A percentile compares a stretch with the other conserved stretches of the same genome.
phyloP scores from a whole-genome alignment of 2,888 invertebrate genomes.

The Embidobia sp. region DNA sequence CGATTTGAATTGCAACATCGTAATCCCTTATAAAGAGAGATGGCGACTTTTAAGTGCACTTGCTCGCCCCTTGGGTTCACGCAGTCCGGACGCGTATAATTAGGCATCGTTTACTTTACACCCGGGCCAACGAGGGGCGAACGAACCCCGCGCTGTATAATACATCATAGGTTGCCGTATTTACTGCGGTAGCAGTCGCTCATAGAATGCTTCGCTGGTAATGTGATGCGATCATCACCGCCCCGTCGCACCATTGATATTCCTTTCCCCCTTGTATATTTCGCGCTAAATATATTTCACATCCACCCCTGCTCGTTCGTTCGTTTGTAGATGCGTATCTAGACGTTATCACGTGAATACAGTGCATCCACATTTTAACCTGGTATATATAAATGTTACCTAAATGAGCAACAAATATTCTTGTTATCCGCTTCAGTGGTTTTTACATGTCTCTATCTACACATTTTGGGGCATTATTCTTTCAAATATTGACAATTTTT shows the following conservation, averaged over 20 bases:
- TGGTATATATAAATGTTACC: neutral
- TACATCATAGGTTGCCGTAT: slow-evolving; percentile 57
- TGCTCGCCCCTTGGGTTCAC: slow-evolving; percentile 70
- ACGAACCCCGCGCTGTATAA: slow-evolving; percentile 47
- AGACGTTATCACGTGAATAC: slow-evolving; percentile 27
- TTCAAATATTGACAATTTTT: too few relatives aligned
- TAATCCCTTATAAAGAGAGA: slow-evolving; percentile 73
- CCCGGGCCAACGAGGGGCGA: slow-evolving; percentile 72
- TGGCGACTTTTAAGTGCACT: slow-evolving; percentile 74
- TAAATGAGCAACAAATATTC: slow-evolving; percentile 45
- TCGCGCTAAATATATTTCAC: slow-evolving; percentile 65
- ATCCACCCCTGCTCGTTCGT: slow-evolving; percentile 25
- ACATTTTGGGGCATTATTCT: too few relatives aligned
- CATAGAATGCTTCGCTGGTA: slow-evolving; percentile 79
- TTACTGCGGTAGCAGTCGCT: slow-evolving; percentile 74
- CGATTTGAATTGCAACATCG: slow-evolving; percentile 75
- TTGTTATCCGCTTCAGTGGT: slow-evolving; percentile 30
- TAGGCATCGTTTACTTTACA: slow-evolving; percentile 81
- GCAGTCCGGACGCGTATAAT: slow-evolving; percentile 78
- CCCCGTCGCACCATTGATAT: slow-evolving; percentile 78
- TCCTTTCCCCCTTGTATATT: slow-evolving; percentile 50
- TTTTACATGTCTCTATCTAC: slow-evolving; percentile 17
- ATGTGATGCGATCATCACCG: slow-evolving; percentile 80
- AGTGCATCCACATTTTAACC: too few relatives aligned
- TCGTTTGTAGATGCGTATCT: slow-evolving; percentile 49